phyloP scores from a whole-genome alignment of 35 echinoderm and acorn worm genomes.

The Lytechinus pictus region DNA sequence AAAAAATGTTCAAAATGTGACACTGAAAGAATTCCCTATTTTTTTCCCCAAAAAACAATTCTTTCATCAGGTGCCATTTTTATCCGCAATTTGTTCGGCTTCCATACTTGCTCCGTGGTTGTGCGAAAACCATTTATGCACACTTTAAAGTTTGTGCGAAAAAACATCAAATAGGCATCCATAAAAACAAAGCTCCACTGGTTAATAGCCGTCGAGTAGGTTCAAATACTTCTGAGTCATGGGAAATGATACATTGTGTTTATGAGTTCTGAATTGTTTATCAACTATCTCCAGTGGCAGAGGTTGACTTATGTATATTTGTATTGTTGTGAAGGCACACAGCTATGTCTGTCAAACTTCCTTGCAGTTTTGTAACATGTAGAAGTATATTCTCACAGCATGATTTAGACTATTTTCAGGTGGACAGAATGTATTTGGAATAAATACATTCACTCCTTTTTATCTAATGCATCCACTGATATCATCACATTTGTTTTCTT shows the following conservation, averaged over 20 bases:
- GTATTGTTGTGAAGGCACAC: constrained; percentile 25
- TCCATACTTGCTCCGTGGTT: background rate
- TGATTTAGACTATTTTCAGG: background rate
- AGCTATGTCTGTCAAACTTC: constrained; percentile 24
- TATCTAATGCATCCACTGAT: background rate
- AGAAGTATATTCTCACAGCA: background rate
- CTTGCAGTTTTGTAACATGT: background rate
- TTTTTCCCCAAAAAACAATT: background rate
- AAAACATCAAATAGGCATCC: background rate
- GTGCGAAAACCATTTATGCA: background rate
- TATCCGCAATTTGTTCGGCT: background rate
- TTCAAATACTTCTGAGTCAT: constrained; percentile 22
- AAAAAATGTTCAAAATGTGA: constrained; percentile 48
- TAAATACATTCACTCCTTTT: background rate
- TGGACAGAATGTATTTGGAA: constrained; percentile 4
- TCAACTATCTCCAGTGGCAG: constrained; percentile 16
- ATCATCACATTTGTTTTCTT: background rate
- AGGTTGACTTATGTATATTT: background rate
- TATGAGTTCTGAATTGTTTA: background rate
- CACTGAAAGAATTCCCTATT: constrained; percentile 14
- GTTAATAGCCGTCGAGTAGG: background rate
- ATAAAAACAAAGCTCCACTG: background rate
- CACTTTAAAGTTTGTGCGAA: background rate
- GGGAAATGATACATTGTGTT: constrained; percentile 6
- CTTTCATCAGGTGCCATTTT: background rate